Percentiles rank a stretch among this genome's conserved stretches.
These are phyloP conservation scores for Drosophila orena DNA, from an alignment of 1,140 invertebrate species.

Conservation along the genomic window DNA sequence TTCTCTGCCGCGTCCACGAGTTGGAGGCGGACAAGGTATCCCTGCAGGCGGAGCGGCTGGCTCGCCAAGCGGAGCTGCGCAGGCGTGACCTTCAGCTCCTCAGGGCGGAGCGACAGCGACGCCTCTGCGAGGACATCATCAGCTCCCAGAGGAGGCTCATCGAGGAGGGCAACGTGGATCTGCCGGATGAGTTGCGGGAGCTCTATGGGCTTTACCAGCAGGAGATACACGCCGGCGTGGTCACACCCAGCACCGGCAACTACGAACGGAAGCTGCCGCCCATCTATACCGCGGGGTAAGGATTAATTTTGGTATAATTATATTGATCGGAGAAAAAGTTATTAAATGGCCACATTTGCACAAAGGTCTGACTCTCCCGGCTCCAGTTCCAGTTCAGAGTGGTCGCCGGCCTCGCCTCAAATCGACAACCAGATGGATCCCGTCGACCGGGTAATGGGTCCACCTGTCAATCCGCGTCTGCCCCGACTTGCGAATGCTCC, in stretches of 20 bases:
- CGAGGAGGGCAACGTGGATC: slow-evolving; percentile 89
- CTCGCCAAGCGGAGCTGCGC: slow-evolving; percentile 93
- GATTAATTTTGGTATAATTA: neutral
- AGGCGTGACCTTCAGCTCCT: slow-evolving; percentile 93
- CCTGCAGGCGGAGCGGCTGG: slow-evolving; percentile 93
- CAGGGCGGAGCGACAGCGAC: slow-evolving; percentile 92
- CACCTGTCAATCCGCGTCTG: slow-evolving; percentile 76
- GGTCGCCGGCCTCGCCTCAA: slow-evolving; percentile 79
- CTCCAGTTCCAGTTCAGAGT: slow-evolving; percentile 84
- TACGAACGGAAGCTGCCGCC: slow-evolving; percentile 83
- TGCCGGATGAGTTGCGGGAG: slow-evolving; percentile 92
- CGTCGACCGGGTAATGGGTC: slow-evolving; percentile 79
- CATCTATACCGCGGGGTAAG: slow-evolving; percentile 83
- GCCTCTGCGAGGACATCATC: slow-evolving; percentile 96
- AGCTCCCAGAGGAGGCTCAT: slow-evolving; percentile 93
- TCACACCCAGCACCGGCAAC: slow-evolving; percentile 66
- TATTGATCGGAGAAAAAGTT: too few relatives aligned
- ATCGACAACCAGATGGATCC: slow-evolving; percentile 69
- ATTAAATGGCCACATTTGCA: too few relatives aligned
- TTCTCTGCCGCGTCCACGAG: slow-evolving; percentile 95
- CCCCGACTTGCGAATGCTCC: slow-evolving; percentile 53
- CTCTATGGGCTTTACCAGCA: slow-evolving; percentile 94
- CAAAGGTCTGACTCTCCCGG: slow-evolving; percentile 79
- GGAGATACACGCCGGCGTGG: slow-evolving; percentile 90
- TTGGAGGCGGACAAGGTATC: slow-evolving; percentile 95